Conservation (phyloP, 1,140 invertebrate genomes). For the Homarus americanus region DNA sequence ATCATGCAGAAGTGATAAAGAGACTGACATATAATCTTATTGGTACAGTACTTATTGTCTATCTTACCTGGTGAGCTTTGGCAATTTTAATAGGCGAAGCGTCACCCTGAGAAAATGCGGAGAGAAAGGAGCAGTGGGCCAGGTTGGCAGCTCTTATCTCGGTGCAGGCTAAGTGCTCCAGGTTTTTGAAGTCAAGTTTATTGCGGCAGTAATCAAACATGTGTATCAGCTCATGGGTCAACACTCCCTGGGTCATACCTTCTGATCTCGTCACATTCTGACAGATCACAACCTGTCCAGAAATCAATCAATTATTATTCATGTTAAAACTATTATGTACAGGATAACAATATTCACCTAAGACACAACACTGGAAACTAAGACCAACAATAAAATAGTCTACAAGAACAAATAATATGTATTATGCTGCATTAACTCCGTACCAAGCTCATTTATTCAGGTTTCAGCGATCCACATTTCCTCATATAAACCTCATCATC, state of each 20-base stretch:
- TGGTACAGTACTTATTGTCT: too few species aligned
- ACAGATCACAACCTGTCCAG: constrained; percentile 91
- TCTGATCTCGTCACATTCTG: constrained; percentile 87
- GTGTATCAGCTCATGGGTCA: constrained; percentile 96
- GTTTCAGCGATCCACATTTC: too few species aligned
- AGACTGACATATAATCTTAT: too few species aligned
- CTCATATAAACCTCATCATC: too few species aligned
- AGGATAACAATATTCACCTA: too few species aligned
- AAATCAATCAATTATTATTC: constrained; percentile 23
- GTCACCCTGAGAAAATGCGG: constrained; percentile 87
- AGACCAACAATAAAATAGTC: too few species aligned
- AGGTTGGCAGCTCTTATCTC: constrained; percentile 95
- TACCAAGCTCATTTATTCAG: too few species aligned
- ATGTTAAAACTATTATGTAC: too few species aligned
- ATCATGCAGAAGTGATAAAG: too few species aligned
- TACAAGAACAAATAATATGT: too few species aligned
- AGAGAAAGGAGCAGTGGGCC: constrained; percentile 92
- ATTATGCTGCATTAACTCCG: too few species aligned
- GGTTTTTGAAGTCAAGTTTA: constrained; percentile 92
- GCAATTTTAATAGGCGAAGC: constrained; percentile 87
- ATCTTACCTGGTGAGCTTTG: constrained; percentile 84
- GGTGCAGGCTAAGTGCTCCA: constrained; percentile 96
- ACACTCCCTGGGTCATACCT: constrained; percentile 86
- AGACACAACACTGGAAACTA: too few species aligned
- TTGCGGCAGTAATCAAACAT: constrained; percentile 97